Base-by-base conservation (phyloP, 2,113 vertebrate genomes). In the Aleadryas rufinucha region DNA sequence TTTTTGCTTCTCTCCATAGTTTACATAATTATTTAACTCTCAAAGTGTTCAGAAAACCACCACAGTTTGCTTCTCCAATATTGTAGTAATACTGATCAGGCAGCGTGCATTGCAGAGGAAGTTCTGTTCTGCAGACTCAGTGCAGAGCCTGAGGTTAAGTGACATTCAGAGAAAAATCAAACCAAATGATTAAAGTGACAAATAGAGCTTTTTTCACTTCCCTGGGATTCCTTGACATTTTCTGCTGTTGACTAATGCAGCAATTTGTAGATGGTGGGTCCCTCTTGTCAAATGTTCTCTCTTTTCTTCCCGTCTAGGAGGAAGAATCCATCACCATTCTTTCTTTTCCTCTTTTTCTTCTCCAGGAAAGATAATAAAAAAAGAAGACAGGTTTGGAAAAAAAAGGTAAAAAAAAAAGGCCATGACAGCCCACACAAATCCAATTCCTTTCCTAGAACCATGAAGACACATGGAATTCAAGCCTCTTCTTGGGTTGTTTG, bases 161-260 rank as follows among this genome's bases (percentile, higher is more conserved):
- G 85, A 95, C 75, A 93, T 92, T 94, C 89, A 91, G 78, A 95
- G 77, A 80, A 89, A 93, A 96, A 94, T 60, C 77, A 95, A 97
- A 88, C 45, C 88, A 91, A 95, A 90, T 69, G 0, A 91, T 91
- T 96, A 92, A 96, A 87, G 87, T 95, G 87, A 86, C 71, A 86
- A 88, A 80, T 41, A 75, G 82, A 97, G 82, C 41, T 53, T 81
- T 87, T 91, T 72, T 57, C 41, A 63, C 57, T 94, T 95, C 84
- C 74, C 59, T 92, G 68, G 84, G 45, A 79, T 81, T 88, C 64
- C 69, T 82, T 54, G 61, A 87, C 26, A 59, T 57, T 94, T 95
- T 84, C 53, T 86, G 78, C 77, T 97, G 56, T 86, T 84, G 41
- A 83, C 39, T 82, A 26, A 63, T 75, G 69, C 74, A 81, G 53